phyloP scores from a whole-genome alignment of 2,888 invertebrate genomes.

The Azorinus chamasolen region DNA sequence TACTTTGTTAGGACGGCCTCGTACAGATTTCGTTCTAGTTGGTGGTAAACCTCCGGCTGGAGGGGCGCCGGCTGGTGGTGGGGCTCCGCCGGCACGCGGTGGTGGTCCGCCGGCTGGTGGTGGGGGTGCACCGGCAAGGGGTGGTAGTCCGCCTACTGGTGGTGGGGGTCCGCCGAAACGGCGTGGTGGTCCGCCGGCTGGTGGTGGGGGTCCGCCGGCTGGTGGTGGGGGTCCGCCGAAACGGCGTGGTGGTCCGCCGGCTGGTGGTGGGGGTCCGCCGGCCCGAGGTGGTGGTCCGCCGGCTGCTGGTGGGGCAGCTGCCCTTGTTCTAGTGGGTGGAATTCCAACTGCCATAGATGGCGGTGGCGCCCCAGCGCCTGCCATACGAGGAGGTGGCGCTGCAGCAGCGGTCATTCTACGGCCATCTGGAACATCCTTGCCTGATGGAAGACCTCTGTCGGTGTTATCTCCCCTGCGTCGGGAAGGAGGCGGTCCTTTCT shows the following conservation, averaged over 20 bases:
- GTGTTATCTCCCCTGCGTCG: slow-evolving; percentile 23
- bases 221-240: neutral
- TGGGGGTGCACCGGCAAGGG: neutral
- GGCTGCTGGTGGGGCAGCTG: slow-evolving; percentile 16
- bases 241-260: neutral
- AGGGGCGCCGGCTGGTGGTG: neutral
- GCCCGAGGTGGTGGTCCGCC: slow-evolving; percentile 1
- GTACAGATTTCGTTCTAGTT: slow-evolving; percentile 16
- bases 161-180: neutral
- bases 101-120: neutral
- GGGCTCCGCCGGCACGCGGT: neutral
- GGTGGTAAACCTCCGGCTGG: neutral
- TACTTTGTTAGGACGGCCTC: neutral
- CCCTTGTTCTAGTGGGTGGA: slow-evolving; percentile 5
- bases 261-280: neutral
- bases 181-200: neutral
- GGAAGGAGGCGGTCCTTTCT: slow-evolving; percentile 39
- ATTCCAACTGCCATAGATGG: neutral
- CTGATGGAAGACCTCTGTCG: slow-evolving; percentile 19
- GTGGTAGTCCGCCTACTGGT: neutral
- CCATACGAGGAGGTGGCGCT: slow-evolving; percentile 25
- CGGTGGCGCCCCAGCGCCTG: slow-evolving; percentile 19
- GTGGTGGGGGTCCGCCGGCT: neutral
- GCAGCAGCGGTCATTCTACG: neutral
- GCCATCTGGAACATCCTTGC: slow-evolving; percentile 22